Evolutionary conservation across 2,888 invertebrate genomes (phyloP), one percentile per base, ranked within the genome.

Genomic region (Orthonychiurus folsomi): DNA sequence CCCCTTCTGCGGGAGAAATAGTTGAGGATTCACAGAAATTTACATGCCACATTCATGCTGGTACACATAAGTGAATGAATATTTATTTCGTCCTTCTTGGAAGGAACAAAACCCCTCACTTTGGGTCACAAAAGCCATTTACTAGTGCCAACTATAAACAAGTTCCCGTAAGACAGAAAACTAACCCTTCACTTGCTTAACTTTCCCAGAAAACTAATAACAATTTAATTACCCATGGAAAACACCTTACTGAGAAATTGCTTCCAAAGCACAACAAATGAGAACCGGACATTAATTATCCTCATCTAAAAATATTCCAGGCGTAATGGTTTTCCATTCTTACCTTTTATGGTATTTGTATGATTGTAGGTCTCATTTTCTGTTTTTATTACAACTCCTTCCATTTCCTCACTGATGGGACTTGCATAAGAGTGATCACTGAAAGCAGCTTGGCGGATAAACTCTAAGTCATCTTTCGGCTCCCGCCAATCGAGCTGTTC

Each of bases 361-460:
- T 9, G 9, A 52, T 23, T 52, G n/a, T 23, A 21, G 20, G 20
- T 52, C 12, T 52, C 24, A 20, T 52, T n/a, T n/a, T 48, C 48
- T 48, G n/a, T n/a, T 56, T 24, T 56, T 5, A 25, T 15, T 21
- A 23, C 56, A 23, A 5, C 3, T 25, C 5, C 3, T 56, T 24
- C 27, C 9, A 15, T 20, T 9, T 52, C 52, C 5, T 23, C 9
- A 52, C 21, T 20, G 5, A 9, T 9, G 12, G 56, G 56, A n/a
- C n/a, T 56, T 48, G 69, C 69, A 64, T 72, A 72, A 18, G 67
- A 64, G 59, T 72, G 71, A 66, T 72, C 71, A 65, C 69, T 69
- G 56, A 64, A 63, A 52, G 64, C 63, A 12, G 66, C 66, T 57
- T 62, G 63, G 56, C 64, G 67, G 48, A 67, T 62, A 26, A 63